A percentile compares a stretch with the other conserved stretches of the same genome.
Evolutionary conservation across 2,888 invertebrate genomes (phyloP).

Genomic region (Clanis bilineata): DNA sequence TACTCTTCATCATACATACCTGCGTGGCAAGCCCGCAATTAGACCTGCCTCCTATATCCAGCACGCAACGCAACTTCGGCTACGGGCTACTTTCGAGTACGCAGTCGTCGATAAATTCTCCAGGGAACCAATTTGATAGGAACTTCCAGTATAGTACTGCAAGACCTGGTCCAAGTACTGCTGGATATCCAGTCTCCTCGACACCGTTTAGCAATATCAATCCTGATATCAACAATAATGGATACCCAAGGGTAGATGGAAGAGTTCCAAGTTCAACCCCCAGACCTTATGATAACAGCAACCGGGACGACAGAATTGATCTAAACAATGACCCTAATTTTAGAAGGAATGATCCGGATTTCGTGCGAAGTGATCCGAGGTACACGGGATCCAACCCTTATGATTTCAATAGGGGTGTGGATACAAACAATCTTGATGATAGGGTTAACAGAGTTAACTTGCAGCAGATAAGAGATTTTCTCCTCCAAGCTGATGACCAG

Average conservation of each 20-base stretch:
- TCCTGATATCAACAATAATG: conserved; percentile 75
- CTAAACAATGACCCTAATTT: conserved; percentile 73
- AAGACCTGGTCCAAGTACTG: conserved; percentile 50
- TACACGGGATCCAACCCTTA: conserved; percentile 70
- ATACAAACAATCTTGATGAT: conserved; percentile 62
- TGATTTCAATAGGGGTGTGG: conserved; percentile 65
- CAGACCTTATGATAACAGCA: conserved; percentile 58
- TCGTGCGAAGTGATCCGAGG: conserved; percentile 70
- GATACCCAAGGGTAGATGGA: conserved; percentile 61
- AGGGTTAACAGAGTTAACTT: conserved; percentile 68
- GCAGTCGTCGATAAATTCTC: conserved; percentile 61
- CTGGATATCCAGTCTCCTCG: conserved; percentile 63
- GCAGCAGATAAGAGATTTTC: conserved; percentile 80
- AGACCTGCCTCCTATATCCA: conserved; percentile 80
- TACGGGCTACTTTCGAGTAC: conserved; percentile 67
- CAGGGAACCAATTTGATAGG: conserved; percentile 66
- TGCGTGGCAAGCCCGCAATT: conserved; percentile 68
- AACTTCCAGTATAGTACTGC: conserved; percentile 63
- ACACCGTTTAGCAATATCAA: conserved; percentile 64
- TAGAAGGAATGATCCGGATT: conserved; percentile 77
- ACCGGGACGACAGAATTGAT: conserved; percentile 71
- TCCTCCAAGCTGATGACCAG: conserved; percentile 88
- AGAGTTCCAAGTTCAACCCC: conserved; percentile 57
- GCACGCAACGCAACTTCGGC: conserved; percentile 60
- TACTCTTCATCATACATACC: conserved; percentile 37